Percentiles rank a stretch among this genome's conserved stretches.
These are phyloP conservation scores for Tamias sibiricus DNA, from an alignment of 2,113 vertebrate genomes.

Conservation along the genomic window DNA sequence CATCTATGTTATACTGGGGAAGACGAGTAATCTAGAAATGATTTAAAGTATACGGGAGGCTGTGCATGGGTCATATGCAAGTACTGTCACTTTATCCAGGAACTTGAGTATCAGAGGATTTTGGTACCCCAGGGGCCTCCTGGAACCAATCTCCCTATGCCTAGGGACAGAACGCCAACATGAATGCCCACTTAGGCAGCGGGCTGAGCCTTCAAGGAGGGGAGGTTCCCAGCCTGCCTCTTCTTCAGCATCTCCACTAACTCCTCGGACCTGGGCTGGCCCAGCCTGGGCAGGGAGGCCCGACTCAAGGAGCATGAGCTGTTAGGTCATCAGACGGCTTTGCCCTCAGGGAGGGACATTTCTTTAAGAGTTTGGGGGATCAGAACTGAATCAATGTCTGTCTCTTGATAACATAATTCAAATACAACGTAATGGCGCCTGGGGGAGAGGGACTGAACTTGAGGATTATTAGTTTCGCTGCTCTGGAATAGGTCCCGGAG, in stretches of 20 bases:
- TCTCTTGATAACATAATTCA: conserved; percentile 5
- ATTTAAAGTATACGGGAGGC: background rate
- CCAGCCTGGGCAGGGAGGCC: background rate
- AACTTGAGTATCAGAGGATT: background rate
- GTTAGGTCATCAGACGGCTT: background rate
- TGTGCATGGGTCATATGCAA: background rate
- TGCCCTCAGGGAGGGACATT: background rate
- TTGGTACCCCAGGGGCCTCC: too few species aligned
- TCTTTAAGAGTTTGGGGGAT: background rate
- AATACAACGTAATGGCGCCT: accelerated
- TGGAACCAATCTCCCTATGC: too few species aligned
- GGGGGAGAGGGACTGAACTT: background rate
- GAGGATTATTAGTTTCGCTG: background rate
- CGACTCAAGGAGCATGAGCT: background rate
- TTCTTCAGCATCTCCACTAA: background rate
- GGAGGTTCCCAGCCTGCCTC: accelerated
- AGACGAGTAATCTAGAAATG: too few species aligned
- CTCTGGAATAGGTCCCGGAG: background rate
- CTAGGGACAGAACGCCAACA: accelerated
- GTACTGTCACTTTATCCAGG: background rate
- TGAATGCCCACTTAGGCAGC: accelerated
- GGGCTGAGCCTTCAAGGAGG: background rate
- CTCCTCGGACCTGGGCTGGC: background rate
- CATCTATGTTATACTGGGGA: too few species aligned
- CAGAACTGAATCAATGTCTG: accelerated